A percentile compares a stretch with the other conserved stretches of the same genome.
Conservation (phyloP, 1,140 invertebrate genomes). For the Lucilia sericata region DNA sequence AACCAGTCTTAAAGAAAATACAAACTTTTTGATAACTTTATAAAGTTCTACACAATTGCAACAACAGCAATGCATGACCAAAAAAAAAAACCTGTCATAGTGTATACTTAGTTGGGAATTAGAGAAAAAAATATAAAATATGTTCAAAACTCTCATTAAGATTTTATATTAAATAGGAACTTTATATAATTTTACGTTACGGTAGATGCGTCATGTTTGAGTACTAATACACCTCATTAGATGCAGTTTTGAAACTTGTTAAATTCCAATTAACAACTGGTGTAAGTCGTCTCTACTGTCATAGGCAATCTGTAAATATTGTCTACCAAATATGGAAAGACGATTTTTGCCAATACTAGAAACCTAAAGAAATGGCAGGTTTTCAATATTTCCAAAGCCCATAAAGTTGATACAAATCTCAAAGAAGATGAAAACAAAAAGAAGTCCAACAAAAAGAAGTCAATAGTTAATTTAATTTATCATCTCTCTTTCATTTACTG, state of each 20-base stretch:
- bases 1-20: neutral
- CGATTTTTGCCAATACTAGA: neutral
- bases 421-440: neutral
- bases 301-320: neutral
- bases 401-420: neutral
- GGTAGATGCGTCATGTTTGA: neutral
- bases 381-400: neutral
- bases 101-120: neutral
- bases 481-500: constrained; percentile 30
- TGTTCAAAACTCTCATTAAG: neutral
- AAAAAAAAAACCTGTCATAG: neutral
- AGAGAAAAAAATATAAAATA: neutral
- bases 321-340: neutral
- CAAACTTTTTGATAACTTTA: constrained; percentile 2
- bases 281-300: neutral
- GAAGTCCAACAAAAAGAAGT: neutral
- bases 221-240: constrained; percentile 33
- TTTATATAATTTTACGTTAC: neutral
- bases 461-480: constrained; percentile 43
- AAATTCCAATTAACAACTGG: constrained; percentile 40
- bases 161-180: neutral
- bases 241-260: constrained; percentile 32
- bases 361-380: neutral
- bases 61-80: neutral
- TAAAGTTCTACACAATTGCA: neutral